Evolutionary conservation across 2,888 invertebrate species (phyloP), one percentile per base, ranked within the genome.

Genomic region (Drosophila monieri): DNA sequence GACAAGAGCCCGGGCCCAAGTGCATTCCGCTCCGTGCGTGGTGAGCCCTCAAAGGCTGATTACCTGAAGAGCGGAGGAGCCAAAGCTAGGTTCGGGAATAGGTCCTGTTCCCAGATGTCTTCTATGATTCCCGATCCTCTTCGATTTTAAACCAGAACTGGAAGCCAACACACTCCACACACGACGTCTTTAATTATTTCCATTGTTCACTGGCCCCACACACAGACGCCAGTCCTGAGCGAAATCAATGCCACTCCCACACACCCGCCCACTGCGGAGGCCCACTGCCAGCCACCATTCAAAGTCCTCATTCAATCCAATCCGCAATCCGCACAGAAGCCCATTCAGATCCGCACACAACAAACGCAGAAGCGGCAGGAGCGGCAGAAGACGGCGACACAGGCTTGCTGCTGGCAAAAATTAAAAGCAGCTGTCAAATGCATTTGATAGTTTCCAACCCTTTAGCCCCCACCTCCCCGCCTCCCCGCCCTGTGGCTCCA

Each of bases 351-450:
- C 47, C 68, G 23, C 68, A 51, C 32, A 35, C 47, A 39, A 56
- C 39, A 48, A 68, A 52, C 39, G 23, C 6, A 46, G 55, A 57
- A 65, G 49, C 25, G 67, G 46, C 21, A 23, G 21, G 4, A 5
- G 21, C 21, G 21, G 21, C 66, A 41, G 15, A 37, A 47, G 55
- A 12, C 39, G 21, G 30, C 6, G 35, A 46, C 43, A 32, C 54
- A 54, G 47, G 53, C 53, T 30, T 52, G 44, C 53, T 25, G 66
- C 66, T 72, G 56, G 58, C 56, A 64, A 68, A 76, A 80, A 66
- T 78, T 67, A 73, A 76, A 76, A 78, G 78, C 87, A 85, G 72
- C 81, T 81, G 81, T 81, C 81, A 81, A 84, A 81, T 80, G 81
- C 81, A 81, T 69, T 86, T 66, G 78, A 86, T 80, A 81, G 84